phyloP scores from a whole-genome alignment of 2,113 vertebrate species.

The Eurypyga helias region DNA sequence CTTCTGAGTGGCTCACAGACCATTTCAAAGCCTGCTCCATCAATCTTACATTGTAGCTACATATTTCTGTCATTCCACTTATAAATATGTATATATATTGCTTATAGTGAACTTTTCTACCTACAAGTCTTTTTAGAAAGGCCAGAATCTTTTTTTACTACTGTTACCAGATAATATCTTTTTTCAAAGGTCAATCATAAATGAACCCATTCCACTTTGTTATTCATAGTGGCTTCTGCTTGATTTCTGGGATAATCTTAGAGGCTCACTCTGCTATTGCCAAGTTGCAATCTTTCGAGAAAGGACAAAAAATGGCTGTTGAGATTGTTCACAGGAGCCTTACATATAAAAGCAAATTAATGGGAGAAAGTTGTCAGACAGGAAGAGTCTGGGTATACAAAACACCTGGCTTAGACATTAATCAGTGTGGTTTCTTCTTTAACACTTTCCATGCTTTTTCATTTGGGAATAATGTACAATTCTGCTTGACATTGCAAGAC shows the following conservation, averaged over 20 bases:
- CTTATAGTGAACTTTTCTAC: not conserved
- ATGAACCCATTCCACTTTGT: not conserved
- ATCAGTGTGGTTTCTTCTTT: not conserved
- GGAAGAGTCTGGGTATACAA: not conserved
- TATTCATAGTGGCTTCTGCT: not conserved
- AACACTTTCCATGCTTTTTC: not conserved
- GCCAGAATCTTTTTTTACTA: not conserved
- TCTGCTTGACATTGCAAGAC: not conserved
- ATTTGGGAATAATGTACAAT: not conserved
- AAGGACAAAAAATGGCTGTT: not conserved
- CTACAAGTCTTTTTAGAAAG: not conserved
- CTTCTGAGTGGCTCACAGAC: not conserved
- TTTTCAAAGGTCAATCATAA: conserved; percentile 23
- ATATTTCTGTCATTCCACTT: not conserved
- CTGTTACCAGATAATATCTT: not conserved
- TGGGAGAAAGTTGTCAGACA: not conserved
- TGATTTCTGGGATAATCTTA: not conserved
- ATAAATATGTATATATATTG: not conserved
- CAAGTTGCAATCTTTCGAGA: not conserved
- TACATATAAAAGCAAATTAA: not conserved
- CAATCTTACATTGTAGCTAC: not conserved
- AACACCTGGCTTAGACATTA: not conserved
- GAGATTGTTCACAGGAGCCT: not conserved
- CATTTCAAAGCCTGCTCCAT: not conserved
- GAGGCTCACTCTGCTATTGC: not conserved